Percentiles rank a stretch among this genome's conserved stretches.
Conservation (phyloP, 2,888 invertebrate genomes). For the Plagodis pulveraria region DNA sequence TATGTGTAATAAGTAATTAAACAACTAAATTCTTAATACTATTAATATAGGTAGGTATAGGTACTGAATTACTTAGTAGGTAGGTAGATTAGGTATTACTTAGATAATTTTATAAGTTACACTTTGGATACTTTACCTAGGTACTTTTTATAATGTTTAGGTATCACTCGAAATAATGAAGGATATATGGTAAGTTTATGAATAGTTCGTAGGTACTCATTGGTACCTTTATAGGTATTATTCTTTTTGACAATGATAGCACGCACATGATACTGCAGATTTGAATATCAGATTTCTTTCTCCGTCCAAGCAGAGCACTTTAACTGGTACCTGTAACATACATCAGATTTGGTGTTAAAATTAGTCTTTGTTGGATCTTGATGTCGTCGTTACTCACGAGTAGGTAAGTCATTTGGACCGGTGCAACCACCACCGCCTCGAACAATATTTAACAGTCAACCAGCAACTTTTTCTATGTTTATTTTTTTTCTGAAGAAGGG, state of each 20-base stretch:
- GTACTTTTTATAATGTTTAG: not conserved
- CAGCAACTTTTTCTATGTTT: too few relatives aligned
- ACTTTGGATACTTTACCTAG: conserved; percentile 30
- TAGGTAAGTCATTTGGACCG: too few relatives aligned
- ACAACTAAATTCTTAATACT: too few relatives aligned
- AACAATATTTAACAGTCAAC: too few relatives aligned
- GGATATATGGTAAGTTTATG: too few relatives aligned
- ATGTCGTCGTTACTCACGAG: not conserved
- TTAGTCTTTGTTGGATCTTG: not conserved
- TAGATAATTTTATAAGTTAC: conserved; percentile 51
- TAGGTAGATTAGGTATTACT: too few relatives aligned
- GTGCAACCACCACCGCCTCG: too few relatives aligned
- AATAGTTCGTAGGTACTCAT: not conserved
- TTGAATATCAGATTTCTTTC: conserved; percentile 91
- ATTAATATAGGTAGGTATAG: too few relatives aligned
- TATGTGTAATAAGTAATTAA: too few relatives aligned
- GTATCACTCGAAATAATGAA: too few relatives aligned
- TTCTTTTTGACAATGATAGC: conserved; percentile 94
- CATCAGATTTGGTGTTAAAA: not conserved
- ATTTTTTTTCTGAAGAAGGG: too few relatives aligned
- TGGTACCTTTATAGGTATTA: conserved; percentile 38
- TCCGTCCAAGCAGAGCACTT: conserved; percentile 92
- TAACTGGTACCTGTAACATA: conserved; percentile 87
- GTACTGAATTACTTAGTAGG: too few relatives aligned
- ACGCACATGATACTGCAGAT: conserved; percentile 92